These are phyloP conservation scores for Eudemis profundana DNA, from an alignment of 2,888 invertebrate genomes.

Conservation along the genomic window DNA sequence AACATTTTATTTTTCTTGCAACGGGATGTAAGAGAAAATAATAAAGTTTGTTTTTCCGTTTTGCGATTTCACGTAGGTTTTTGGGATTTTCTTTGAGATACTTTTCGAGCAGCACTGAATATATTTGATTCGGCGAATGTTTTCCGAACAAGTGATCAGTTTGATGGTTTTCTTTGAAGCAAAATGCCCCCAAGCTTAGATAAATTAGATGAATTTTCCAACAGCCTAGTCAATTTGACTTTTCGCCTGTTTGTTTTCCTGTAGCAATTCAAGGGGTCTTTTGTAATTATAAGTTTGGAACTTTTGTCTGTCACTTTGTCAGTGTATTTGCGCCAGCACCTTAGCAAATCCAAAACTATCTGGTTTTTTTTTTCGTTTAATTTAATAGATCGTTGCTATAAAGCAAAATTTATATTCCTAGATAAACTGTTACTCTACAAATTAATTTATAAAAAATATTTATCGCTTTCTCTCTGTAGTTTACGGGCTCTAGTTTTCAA, in stretches of 20 bases:
- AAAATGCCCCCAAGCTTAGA: not conserved
- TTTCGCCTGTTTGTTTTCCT: not conserved
- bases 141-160: not conserved
- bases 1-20: slow-evolving; percentile 20
- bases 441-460: no score
- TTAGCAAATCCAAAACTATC: no score
- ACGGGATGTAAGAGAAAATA: not conserved
- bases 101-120: not conserved
- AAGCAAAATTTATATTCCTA: no score
- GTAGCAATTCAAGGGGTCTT: no score
- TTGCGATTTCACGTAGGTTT: not conserved
- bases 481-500: no score
- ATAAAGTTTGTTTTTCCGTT: slow-evolving; percentile 3
- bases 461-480: no score
- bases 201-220: not conserved
- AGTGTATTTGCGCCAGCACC: no score
- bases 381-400: no score
- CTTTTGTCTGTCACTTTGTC: no score
- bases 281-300: no score
- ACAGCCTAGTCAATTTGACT: not conserved
- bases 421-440: no score
- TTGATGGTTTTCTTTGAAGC: not conserved
- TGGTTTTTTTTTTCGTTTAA: no score
- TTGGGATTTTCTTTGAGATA: not conserved
- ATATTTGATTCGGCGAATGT: not conserved